A percentile compares a stretch with the other conserved stretches of the same genome.
phyloP scores from a whole-genome alignment of 2,797 vertebrate species.

The Brachyrhaphis roseni region DNA sequence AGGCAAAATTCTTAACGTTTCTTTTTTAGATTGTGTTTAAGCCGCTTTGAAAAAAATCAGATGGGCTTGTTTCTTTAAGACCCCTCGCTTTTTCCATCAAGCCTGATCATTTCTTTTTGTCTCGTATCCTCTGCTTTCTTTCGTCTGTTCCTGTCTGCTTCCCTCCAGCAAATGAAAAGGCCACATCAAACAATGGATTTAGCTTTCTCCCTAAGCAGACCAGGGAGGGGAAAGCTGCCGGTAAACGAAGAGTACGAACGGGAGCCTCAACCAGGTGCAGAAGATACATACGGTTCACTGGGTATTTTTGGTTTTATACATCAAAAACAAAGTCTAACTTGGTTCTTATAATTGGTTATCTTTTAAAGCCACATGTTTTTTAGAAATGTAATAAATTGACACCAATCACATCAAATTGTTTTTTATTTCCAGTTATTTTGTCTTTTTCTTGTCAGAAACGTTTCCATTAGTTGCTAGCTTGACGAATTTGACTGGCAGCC shows the following conservation, averaged over 20 bases:
- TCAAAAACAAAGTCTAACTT: neutral
- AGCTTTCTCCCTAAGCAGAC: constrained; percentile 39
- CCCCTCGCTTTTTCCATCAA: neutral
- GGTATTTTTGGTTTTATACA: neutral
- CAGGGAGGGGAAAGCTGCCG: constrained; percentile 15
- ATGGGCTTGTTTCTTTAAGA: constrained; percentile 30
- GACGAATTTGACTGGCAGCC: too few species aligned
- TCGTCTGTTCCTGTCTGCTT: constrained; percentile 7
- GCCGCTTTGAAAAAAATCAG: constrained; percentile 14
- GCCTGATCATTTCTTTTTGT: constrained; percentile 32
- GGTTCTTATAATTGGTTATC: neutral
- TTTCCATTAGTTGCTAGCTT: too few species aligned
- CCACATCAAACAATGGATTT: constrained; percentile 68
- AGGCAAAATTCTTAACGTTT: neutral
- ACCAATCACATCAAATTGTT: too few species aligned
- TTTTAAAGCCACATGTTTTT: neutral
- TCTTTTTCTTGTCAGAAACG: too few species aligned
- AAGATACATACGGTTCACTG: neutral
- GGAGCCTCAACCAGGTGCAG: neutral
- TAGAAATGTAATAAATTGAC: neutral
- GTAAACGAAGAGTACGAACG: neutral
- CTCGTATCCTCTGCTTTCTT: constrained; percentile 34
- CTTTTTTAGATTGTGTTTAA: neutral
- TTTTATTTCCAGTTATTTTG: too few species aligned
- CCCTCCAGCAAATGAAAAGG: constrained; percentile 58